phyloP scores from a whole-genome alignment of 2,113 vertebrate species.

The Epinephelus lanceolatus region DNA sequence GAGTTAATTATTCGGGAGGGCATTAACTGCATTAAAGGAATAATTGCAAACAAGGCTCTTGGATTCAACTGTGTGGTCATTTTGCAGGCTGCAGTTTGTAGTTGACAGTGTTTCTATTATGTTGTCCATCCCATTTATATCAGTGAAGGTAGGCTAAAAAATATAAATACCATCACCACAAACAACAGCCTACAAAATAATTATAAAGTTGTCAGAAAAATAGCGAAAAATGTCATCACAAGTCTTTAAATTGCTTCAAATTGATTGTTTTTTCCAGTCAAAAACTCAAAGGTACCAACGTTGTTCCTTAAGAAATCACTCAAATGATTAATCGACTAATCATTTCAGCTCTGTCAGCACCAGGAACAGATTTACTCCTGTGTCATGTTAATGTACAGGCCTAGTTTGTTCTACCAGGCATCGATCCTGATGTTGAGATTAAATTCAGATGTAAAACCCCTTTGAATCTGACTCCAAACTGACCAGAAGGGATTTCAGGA shows the following conservation, averaged over 20 bases:
- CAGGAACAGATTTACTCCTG: not conserved
- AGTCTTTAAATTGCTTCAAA: not conserved
- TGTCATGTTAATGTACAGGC: no score
- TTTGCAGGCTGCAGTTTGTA: not conserved
- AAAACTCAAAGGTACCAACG: not conserved
- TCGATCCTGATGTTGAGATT: conserved; percentile 7
- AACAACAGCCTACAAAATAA: not conserved
- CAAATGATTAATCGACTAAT: not conserved
- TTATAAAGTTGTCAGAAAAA: conserved; percentile 19
- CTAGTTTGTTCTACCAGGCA: no score
- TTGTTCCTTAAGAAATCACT: not conserved
- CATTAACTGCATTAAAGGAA: no score
- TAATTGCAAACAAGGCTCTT: no score
- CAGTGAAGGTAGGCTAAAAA: not conserved
- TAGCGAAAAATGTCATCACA: not conserved
- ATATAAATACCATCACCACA: not conserved
- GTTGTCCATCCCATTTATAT: not conserved
- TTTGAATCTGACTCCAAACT: conserved; percentile 5
- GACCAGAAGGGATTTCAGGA: conserved; percentile 5
- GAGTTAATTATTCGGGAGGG: no score
- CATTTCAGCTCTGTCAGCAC: not conserved
- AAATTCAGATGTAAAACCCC: not conserved
- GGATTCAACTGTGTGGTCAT: not conserved
- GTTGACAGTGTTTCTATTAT: not conserved
- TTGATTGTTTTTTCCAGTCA: not conserved